phyloP scores from a whole-genome alignment of 2,888 invertebrate species.

The Xylota segnis region DNA sequence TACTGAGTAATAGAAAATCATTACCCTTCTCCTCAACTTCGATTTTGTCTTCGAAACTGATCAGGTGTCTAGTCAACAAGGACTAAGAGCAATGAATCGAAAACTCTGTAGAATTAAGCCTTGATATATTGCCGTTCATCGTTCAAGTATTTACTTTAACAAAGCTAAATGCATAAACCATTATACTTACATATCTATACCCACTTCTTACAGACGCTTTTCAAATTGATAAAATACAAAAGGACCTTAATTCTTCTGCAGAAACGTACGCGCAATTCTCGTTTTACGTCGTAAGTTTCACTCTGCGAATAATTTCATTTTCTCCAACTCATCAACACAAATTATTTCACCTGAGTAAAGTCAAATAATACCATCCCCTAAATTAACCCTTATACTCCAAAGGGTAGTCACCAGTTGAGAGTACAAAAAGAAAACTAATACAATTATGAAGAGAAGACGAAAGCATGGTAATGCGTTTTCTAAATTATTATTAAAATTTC shows the following conservation, averaged over 20 bases:
- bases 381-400: neutral
- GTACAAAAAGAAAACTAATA: slow-evolving; percentile 54
- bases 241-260: slow-evolving; percentile 5
- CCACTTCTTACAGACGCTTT: neutral
- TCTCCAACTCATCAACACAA: slow-evolving; percentile 63
- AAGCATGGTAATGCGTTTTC: slow-evolving; percentile 72
- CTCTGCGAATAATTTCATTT: slow-evolving; percentile 49
- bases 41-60: no score
- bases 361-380: slow-evolving; percentile 53
- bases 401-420: no score
- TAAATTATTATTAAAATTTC: slow-evolving; percentile 75
- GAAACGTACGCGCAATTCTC: slow-evolving; percentile 8
- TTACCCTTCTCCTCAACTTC: no score
- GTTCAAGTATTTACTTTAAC: no score
- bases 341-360: slow-evolving; percentile 65
- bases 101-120: no score
- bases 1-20: no score
- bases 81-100: no score
- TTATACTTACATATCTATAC: no score
- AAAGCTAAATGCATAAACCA: no score
- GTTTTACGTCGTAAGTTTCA: neutral
- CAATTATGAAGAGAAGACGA: slow-evolving; percentile 74
- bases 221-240: neutral
- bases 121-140: no score
- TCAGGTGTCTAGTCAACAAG: no score